Conservation (phyloP, 2,888 invertebrate species). For the Philhelius pedissequus region DNA sequence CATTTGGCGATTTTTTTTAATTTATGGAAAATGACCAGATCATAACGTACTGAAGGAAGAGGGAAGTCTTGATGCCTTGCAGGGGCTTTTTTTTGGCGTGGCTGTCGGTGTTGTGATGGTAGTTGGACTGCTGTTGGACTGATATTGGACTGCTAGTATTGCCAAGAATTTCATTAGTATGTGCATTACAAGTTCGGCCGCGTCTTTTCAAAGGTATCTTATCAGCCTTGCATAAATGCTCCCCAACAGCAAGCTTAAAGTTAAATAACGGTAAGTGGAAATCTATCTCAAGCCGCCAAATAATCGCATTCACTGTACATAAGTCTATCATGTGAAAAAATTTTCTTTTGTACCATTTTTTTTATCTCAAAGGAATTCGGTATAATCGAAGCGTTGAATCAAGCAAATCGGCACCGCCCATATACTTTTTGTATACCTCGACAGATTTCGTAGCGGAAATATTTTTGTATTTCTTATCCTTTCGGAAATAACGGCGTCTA, state of each 20-base stretch:
- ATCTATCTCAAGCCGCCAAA: background rate
- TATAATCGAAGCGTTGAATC: slow-evolving; percentile 48
- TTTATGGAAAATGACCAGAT: background rate
- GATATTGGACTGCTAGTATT: background rate
- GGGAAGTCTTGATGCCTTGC: background rate
- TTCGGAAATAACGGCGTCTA: background rate
- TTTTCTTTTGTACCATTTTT: slow-evolving; percentile 16
- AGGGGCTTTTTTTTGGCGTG: background rate
- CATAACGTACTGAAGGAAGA: background rate
- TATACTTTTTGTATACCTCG: slow-evolving; percentile 33
- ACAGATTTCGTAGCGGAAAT: slow-evolving; percentile 24
- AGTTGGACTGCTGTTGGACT: background rate
- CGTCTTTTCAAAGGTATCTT: background rate
- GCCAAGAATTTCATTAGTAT: background rate
- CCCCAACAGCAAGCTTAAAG: background rate
- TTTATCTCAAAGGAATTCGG: slow-evolving; percentile 42
- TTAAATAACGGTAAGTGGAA: background rate
- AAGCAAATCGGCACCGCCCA: background rate
- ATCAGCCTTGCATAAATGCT: background rate
- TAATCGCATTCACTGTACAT: background rate
- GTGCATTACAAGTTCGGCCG: background rate
- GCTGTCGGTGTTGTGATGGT: background rate
- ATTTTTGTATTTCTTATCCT: background rate
- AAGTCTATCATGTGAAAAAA: slow-evolving; percentile 19
- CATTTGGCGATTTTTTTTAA: background rate